These are phyloP conservation scores for Microtus oregoni DNA, from an alignment of 2,113 vertebrate genomes.

Conservation along the genomic window DNA sequence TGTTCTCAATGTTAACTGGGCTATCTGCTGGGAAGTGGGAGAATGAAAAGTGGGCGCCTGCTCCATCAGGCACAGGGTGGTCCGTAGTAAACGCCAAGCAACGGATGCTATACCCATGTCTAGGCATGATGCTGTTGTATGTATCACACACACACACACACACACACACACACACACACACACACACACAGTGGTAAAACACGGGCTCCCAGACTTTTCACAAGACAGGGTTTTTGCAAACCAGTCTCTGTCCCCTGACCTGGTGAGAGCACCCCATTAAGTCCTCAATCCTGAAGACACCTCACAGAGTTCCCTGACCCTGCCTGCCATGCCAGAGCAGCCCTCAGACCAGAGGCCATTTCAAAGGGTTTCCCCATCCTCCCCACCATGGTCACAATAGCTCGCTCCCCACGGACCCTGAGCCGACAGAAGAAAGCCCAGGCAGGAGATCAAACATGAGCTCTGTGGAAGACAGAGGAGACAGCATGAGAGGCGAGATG, in stretches of 20 bases:
- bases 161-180: too few relatives aligned
- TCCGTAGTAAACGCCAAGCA: accelerated
- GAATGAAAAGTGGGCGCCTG: not conserved
- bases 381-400: slow-evolving; percentile 82
- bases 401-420: slow-evolving; percentile 81
- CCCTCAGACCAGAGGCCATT: slow-evolving; percentile 65
- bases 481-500: slow-evolving; percentile 83
- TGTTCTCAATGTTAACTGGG: not conserved
- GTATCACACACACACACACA: not conserved
- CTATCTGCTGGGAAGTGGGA: not conserved
- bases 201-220: not conserved
- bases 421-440: slow-evolving; percentile 84
- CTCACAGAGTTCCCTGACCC: not conserved
- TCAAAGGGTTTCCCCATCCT: slow-evolving; percentile 82
- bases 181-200: not conserved
- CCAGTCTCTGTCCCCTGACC: slow-evolving; percentile 4
- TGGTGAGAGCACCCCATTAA: not conserved
- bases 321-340: not conserved
- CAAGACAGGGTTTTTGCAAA: not conserved
- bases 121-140: too few relatives aligned
- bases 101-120: accelerated
- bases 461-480: slow-evolving; percentile 84
- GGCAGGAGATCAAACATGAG: slow-evolving; percentile 88
- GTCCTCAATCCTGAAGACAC: not conserved
- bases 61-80: not conserved